Percentiles rank a stretch among this genome's conserved stretches.
Conservation (phyloP, 2,888 invertebrate genomes). For the Bombylius major region DNA sequence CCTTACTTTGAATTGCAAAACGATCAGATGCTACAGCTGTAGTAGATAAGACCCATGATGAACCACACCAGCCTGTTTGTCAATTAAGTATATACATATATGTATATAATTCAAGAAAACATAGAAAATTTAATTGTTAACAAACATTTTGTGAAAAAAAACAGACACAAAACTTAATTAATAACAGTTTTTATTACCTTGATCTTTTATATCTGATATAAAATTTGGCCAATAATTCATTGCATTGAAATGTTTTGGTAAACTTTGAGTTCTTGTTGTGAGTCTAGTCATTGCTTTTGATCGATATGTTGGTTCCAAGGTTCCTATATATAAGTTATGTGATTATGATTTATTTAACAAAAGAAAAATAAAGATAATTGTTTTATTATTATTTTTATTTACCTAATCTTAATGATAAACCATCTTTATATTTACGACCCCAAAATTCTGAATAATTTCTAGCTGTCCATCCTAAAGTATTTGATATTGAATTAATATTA, state of each 20-base stretch:
- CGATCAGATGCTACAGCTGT: constrained; percentile 69
- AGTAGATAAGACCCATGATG: constrained; percentile 89
- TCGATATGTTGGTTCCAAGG: constrained; percentile 32
- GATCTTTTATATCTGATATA: constrained; percentile 58
- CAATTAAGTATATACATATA: too few relatives aligned
- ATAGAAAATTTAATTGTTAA: not conserved
- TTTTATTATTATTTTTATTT: constrained; percentile 10
- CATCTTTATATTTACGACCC: constrained; percentile 70
- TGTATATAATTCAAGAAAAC: not conserved
- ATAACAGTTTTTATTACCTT: constrained; percentile 43
- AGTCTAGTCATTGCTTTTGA: constrained; percentile 34
- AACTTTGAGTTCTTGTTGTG: constrained; percentile 24
- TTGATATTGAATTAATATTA: constrained; percentile 47
- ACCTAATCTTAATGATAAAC: constrained; percentile 64
- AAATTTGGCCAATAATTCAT: constrained; percentile 58
- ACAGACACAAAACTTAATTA: not conserved
- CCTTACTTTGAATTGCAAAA: constrained; percentile 74
- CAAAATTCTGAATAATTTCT: constrained; percentile 72
- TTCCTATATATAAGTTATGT: constrained; percentile 16
- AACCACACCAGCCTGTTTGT: constrained; percentile 51
- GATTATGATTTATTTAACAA: not conserved
- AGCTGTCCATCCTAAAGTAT: constrained; percentile 59
- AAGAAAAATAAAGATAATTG: not conserved
- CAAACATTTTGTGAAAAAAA: not conserved
- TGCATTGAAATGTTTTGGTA: constrained; percentile 67